These are phyloP conservation scores for Pteronura brasiliensis DNA, from an alignment of 2,113 vertebrate species.

Conservation along the genomic window DNA sequence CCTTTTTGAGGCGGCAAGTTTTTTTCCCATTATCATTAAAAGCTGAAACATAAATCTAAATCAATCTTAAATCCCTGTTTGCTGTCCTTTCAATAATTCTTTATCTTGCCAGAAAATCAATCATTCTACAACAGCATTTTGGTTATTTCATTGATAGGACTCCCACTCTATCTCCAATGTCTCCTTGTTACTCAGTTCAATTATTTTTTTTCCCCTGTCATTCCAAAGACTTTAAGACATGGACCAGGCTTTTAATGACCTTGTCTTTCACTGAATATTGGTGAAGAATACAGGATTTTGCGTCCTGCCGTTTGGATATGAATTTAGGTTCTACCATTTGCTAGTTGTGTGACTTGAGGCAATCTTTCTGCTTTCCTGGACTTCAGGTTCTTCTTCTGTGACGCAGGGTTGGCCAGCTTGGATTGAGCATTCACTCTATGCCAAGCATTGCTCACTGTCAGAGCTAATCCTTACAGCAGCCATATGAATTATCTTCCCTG, in stretches of 20 bases:
- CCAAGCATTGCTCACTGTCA: not conserved
- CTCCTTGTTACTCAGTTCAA: not conserved
- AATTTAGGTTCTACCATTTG: not conserved
- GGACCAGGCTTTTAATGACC: not conserved
- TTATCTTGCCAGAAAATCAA: not conserved
- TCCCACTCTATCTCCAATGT: not conserved
- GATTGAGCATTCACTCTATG: not conserved
- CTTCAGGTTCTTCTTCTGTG: not conserved
- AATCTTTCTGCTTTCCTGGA: not conserved
- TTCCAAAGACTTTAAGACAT: not conserved
- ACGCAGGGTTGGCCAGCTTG: not conserved
- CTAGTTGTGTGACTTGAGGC: not conserved
- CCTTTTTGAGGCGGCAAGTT: not conserved
- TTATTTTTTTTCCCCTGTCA: not conserved
- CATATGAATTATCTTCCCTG: not conserved
- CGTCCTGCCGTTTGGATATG: not conserved
- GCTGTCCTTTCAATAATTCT: not conserved
- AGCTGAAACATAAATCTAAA: not conserved
- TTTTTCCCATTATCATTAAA: constrained; percentile 7
- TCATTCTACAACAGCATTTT: not conserved
- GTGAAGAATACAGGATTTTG: not conserved
- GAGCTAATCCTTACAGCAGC: not conserved
- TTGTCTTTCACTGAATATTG: not conserved
- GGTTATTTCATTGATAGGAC: not conserved
- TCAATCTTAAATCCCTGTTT: not conserved